Evolutionary conservation across 2,113 vertebrate genomes (phyloP), one percentile per base, ranked within the genome.

Genomic region (Stigmatopora argus): DNA sequence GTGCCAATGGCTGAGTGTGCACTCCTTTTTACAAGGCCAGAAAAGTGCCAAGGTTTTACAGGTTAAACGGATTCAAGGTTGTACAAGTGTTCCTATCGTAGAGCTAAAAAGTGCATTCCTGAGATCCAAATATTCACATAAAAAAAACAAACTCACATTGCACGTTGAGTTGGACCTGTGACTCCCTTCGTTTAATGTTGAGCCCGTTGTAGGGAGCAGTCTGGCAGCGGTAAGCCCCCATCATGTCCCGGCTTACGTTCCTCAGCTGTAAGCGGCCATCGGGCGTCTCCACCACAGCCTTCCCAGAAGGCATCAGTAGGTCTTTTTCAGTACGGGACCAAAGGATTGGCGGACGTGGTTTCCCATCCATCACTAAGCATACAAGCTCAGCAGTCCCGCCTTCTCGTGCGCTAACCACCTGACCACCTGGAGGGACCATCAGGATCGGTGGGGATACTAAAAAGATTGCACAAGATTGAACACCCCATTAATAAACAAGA

Each of bases 201-300:
- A 99, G 95, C 56, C 96, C 96, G 2, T 99, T 99, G 86, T 97
- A 98, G 3, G 93, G 93, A 34, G 95, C 96, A 0, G 96, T 98
- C 87, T 98, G 96, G 82, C 97, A 99, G 64, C 94, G 94, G 82
- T 98, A 98, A 8, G 86, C 76, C 10, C 97, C 97, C 0, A 90
- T 94, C 93, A 96, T 92, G 82, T 98, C 94, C 17, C 95, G 88
- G 67, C 88, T 94, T 74, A 97, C 92, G 0, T 92, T 95, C 73
- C 84, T 92, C 69, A 99, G 76, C 35, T 83, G 87, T 72, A 99
- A 86, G 49, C 93, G 96, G 11, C 97, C 97, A 17, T 98, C 95
- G 0, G 88, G 82, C 0, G 95, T 94, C 83, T 98, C 96, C 84
- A 90, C 69, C 0, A 83, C 66, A 72, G 89, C 69, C 18, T 85